phyloP scores from a whole-genome alignment of 2,888 invertebrate species.

The Sepioteuthis lessoniana region DNA sequence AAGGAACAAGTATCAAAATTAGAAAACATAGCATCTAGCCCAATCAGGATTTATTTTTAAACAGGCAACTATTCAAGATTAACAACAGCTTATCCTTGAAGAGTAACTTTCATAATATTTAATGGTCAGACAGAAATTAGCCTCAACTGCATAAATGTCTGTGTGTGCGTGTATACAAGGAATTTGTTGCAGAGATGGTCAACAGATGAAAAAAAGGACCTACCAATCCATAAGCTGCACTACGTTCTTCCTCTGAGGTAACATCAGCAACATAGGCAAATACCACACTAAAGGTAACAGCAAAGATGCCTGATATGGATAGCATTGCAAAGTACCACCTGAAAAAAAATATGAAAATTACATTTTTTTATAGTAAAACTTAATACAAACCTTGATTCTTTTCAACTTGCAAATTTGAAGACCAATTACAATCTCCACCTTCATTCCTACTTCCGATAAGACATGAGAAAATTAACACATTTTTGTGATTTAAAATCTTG shows the following conservation, averaged over 20 bases:
- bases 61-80: background rate
- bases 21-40: background rate
- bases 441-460: no score
- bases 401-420: no score
- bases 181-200: background rate
- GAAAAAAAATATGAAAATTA: conserved; percentile 48
- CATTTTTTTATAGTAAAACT: background rate
- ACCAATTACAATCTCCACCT: no score
- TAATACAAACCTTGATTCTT: no score
- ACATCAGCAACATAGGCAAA: conserved; percentile 99
- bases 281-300: conserved; percentile 98
- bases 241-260: conserved; percentile 95
- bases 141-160: background rate
- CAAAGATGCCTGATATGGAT: conserved; percentile 98
- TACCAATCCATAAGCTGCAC: conserved; percentile 94
- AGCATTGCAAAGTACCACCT: conserved; percentile 99
- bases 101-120: background rate
- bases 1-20: background rate
- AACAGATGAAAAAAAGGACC: conserved; percentile 55
- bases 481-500: no score
- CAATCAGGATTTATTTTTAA: background rate
- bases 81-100: background rate
- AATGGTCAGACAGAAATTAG: background rate
- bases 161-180: background rate
- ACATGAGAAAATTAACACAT: no score